Percentiles rank a stretch among this genome's conserved stretches.
Conservation (phyloP, 2,797 vertebrate genomes). For the Brotogeris chrysoptera region DNA sequence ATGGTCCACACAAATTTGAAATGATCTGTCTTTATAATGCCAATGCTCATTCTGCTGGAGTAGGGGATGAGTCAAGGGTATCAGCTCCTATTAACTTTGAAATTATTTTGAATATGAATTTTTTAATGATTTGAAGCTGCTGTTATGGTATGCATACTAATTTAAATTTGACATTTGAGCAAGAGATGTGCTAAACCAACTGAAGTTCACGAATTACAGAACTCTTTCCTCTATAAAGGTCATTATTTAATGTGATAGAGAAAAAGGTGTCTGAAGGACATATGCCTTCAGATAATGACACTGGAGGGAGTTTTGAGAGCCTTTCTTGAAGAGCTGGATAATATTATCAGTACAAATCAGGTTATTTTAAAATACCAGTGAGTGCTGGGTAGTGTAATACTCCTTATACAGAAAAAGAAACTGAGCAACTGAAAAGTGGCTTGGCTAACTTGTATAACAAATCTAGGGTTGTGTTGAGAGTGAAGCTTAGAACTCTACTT, state of each 20-base stretch:
- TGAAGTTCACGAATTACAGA: neutral
- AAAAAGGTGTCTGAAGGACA: neutral
- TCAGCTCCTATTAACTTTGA: neutral
- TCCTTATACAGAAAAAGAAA: neutral
- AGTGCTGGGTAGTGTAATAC: neutral
- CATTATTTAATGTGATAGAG: neutral
- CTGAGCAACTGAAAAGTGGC: neutral
- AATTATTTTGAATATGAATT: slow-evolving; percentile 28
- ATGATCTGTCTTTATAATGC: neutral
- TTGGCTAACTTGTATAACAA: neutral
- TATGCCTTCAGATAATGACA: neutral
- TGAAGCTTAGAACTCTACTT: neutral
- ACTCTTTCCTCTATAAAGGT: neutral
- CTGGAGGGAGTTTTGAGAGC: neutral
- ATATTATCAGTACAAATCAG: neutral
- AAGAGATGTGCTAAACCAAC: slow-evolving; percentile 24
- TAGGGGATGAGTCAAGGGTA: neutral
- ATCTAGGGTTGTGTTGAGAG: neutral
- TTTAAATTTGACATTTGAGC: slow-evolving; percentile 42
- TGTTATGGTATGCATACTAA: neutral
- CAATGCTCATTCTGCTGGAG: neutral
- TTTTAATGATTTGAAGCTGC: slow-evolving; percentile 5
- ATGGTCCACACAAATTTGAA: neutral
- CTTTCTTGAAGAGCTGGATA: neutral
- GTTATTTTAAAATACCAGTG: neutral